Conservation (phyloP, 2,797 vertebrate species). For the Fringilla coelebs region DNA sequence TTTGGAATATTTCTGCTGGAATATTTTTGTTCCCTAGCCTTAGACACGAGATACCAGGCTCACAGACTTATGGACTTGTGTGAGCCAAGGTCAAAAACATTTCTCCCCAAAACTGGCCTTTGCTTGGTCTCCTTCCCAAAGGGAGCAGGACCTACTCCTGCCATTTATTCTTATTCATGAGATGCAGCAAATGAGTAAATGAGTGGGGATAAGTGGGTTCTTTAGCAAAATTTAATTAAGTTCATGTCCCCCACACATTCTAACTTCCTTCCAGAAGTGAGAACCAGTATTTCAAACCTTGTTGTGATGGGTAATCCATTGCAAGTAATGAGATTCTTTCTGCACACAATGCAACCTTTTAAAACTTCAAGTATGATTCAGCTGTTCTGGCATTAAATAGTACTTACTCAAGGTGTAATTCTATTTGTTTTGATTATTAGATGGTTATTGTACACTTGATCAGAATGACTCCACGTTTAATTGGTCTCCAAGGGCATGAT, state of each 20-base stretch:
- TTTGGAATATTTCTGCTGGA: not conserved
- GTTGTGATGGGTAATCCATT: not conserved
- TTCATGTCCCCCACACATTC: not conserved
- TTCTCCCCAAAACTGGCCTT: not conserved
- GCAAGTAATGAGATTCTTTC: not conserved
- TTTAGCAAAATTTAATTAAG: not conserved
- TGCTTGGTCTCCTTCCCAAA: not conserved
- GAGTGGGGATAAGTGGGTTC: not conserved
- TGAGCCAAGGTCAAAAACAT: not conserved
- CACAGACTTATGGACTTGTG: not conserved
- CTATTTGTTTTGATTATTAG: conserved; percentile 52
- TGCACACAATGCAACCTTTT: not conserved
- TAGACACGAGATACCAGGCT: not conserved
- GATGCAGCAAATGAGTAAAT: not conserved
- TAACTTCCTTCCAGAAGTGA: not conserved
- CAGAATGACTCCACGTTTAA: conserved; percentile 2
- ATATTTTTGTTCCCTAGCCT: not conserved
- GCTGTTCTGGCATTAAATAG: not conserved
- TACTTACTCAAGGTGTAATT: conserved; percentile 12
- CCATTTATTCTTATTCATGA: not conserved
- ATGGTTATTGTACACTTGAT: conserved; percentile 24
- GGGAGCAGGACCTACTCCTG: not conserved
- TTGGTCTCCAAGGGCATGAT: conserved; percentile 13
- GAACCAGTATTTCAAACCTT: not conserved
- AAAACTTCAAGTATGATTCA: not conserved